Evolutionary conservation across 2,888 invertebrate genomes (phyloP).

Genomic region (Margaritifera margaritifera): DNA sequence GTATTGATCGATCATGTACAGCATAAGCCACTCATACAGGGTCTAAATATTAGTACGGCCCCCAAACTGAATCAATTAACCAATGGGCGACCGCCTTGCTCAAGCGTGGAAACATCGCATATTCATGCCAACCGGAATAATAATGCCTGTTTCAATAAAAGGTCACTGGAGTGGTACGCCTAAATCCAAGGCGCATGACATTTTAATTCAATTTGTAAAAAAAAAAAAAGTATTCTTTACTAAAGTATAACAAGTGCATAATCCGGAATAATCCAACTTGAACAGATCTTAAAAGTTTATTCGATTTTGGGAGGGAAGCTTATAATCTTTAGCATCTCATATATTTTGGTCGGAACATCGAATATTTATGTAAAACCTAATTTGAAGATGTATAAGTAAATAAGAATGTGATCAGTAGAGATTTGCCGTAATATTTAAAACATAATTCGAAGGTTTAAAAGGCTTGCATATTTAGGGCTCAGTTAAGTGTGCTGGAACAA

Average conservation of each 20-base stretch:
- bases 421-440: constrained; percentile 39
- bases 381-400: constrained; percentile 40
- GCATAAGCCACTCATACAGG: constrained; percentile 8
- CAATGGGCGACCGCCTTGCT: too few species aligned
- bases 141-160: too few species aligned
- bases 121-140: too few species aligned
- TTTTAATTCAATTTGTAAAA: constrained; percentile 19
- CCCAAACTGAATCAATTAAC: not conserved
- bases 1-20: constrained; percentile 46
- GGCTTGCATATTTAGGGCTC: too few species aligned
- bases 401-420: constrained; percentile 34
- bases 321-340: too few species aligned
- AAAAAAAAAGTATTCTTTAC: constrained; percentile 22
- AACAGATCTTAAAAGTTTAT: constrained; percentile 31
- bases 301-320: constrained; percentile 26
- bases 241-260: constrained; percentile 21
- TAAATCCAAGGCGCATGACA: constrained; percentile 2
- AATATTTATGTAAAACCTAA: constrained; percentile 21
- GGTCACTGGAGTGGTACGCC: too few species aligned
- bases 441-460: constrained; percentile 34
- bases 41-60: constrained; percentile 15
- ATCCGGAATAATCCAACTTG: constrained; percentile 27
- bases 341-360: constrained; percentile 13
- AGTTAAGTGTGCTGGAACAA: too few species aligned
- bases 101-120: too few species aligned